phyloP scores from a whole-genome alignment of 2,113 vertebrate species.

The Syrmaticus mikado region DNA sequence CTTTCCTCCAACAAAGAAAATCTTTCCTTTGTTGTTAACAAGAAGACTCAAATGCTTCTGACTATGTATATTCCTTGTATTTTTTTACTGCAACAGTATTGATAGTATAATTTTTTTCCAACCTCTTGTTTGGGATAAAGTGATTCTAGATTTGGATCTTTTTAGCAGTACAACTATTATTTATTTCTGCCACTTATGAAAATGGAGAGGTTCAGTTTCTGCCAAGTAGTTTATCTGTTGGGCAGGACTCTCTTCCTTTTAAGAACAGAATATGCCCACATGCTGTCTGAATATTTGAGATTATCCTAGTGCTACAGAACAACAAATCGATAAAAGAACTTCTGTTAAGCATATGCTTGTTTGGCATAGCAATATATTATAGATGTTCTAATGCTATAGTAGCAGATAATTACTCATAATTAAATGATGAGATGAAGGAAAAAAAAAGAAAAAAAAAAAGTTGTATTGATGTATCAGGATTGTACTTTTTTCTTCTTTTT shows the following conservation, averaged over 20 bases:
- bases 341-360: neutral
- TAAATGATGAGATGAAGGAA: neutral
- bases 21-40: neutral
- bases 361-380: neutral
- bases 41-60: neutral
- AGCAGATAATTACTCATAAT: neutral
- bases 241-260: neutral
- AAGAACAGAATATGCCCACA: fast-evolving
- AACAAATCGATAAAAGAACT: neutral
- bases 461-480: neutral
- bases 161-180: neutral
- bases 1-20: neutral
- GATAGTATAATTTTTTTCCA: neutral
- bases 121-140: fast-evolving
- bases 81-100: neutral
- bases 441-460: neutral
- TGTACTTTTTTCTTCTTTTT: neutral
- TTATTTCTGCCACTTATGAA: neutral
- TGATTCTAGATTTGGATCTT: neutral
- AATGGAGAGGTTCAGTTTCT: neutral
- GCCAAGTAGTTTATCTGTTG: neutral
- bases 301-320: neutral
- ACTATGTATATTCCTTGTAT: neutral
- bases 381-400: neutral
- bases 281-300: neutral